These are phyloP conservation scores for Caenorhabditis sp. DNA, from an alignment of 2,888 invertebrate genomes.

Conservation along the genomic window DNA sequence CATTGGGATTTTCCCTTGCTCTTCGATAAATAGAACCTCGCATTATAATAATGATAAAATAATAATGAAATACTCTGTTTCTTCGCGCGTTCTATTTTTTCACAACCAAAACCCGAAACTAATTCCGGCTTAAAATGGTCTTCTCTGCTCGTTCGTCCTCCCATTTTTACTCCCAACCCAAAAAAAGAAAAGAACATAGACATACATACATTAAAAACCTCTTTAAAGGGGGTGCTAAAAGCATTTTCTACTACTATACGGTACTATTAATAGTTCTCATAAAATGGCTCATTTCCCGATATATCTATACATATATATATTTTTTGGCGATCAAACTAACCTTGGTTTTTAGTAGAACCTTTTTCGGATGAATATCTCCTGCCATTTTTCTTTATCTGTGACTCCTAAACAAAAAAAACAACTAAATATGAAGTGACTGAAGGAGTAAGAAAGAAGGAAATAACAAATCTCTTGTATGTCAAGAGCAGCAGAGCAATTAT, in stretches of 20 bases:
- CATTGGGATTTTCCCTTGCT: slow-evolving; percentile 34
- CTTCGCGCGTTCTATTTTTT: not conserved
- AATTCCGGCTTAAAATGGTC: slow-evolving; percentile 6
- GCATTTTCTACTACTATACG: too few relatives aligned
- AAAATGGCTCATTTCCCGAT: too few relatives aligned
- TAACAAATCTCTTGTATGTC: not conserved
- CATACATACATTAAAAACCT: not conserved
- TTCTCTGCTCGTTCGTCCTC: not conserved
- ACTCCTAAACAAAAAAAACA: too few relatives aligned
- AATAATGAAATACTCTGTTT: too few relatives aligned
- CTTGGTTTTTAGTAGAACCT: slow-evolving; percentile 39
- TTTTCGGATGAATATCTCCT: slow-evolving; percentile 39
- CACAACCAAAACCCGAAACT: slow-evolving; percentile 2
- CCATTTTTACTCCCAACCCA: not conserved
- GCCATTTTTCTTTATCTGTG: slow-evolving; percentile 15
- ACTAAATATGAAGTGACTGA: slow-evolving; percentile 4
- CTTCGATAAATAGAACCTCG: slow-evolving; percentile 39
- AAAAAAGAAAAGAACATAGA: not conserved
- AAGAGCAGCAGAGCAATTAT: not conserved
- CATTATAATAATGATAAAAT: slow-evolving; percentile 12
- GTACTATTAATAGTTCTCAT: not conserved
- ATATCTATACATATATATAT: too few relatives aligned
- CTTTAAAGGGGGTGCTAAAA: not conserved
- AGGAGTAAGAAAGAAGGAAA: not conserved
- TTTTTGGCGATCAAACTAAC: slow-evolving; percentile 8